phyloP scores from a whole-genome alignment of 2,113 vertebrate genomes.

The Syngnathus scovelli region DNA sequence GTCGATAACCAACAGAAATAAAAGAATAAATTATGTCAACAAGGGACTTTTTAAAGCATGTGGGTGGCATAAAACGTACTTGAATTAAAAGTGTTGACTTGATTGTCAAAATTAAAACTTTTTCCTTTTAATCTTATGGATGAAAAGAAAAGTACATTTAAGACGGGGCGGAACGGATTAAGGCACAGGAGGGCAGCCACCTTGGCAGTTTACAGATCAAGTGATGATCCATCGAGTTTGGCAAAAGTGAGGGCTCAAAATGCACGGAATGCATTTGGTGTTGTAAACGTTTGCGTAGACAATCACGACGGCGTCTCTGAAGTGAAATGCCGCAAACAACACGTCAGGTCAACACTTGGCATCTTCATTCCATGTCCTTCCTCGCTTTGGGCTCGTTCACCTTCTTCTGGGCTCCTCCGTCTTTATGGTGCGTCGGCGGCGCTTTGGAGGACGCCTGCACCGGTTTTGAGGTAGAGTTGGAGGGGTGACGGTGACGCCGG shows the following conservation, averaged over 20 bases:
- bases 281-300: slow-evolving; percentile 70
- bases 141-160: neutral
- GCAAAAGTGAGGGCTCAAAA: slow-evolving; percentile 68
- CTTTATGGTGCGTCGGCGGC: slow-evolving; percentile 31
- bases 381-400: slow-evolving; percentile 34
- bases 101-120: slow-evolving; percentile 48
- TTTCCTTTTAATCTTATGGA: neutral
- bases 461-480: slow-evolving; percentile 65
- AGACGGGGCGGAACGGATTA: slow-evolving; percentile 31
- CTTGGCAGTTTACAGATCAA: slow-evolving; percentile 32
- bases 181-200: slow-evolving; percentile 38
- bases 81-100: neutral
- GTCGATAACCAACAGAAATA: slow-evolving; percentile 48
- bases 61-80: neutral
- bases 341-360: slow-evolving; percentile 35
- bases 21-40: slow-evolving; percentile 68
- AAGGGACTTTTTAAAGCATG: slow-evolving; percentile 26
- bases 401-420: slow-evolving; percentile 55
- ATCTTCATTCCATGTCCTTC: slow-evolving; percentile 60
- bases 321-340: slow-evolving; percentile 58
- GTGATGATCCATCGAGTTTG: slow-evolving; percentile 67
- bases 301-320: slow-evolving; percentile 19
- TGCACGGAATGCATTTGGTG: slow-evolving; percentile 70
- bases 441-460: slow-evolving; percentile 47
- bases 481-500: slow-evolving; percentile 62